Evolutionary conservation across 2,797 vertebrate genomes (phyloP).

Genomic region (Anguilla megastoma): DNA sequence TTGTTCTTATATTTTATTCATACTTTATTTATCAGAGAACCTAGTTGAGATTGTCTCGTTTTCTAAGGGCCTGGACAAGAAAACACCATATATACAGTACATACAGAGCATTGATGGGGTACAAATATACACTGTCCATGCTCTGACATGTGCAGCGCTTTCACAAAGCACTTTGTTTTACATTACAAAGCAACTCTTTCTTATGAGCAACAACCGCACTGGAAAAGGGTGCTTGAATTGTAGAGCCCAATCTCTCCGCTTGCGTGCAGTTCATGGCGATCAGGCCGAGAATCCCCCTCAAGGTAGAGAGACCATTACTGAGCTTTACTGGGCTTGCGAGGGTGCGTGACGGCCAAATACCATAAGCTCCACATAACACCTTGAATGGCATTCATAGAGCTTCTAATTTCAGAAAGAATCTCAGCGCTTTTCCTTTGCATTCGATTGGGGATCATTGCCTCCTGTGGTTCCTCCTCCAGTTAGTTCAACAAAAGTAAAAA

Average conservation of each 20-base stretch:
- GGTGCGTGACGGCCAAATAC: neutral
- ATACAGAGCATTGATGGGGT: too few species aligned
- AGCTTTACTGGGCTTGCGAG: neutral
- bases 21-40: neutral
- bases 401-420: slow-evolving; percentile 14
- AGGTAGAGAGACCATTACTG: neutral
- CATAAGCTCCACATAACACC: neutral
- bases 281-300: neutral
- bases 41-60: neutral
- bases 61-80: neutral
- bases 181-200: slow-evolving; percentile 18
- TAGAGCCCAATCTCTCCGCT: neutral
- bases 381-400: neutral
- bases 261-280: neutral
- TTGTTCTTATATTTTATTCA: neutral
- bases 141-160: neutral
- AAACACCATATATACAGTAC: neutral
- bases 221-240: neutral
- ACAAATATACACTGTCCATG: too few species aligned
- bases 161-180: slow-evolving; percentile 6
- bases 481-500: slow-evolving; percentile 5
- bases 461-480: slow-evolving; percentile 1
- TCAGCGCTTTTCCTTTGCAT: slow-evolving; percentile 38
- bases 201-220: neutral
- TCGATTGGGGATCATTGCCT: slow-evolving; percentile 30